Evolutionary conservation across 2,888 invertebrate species (phyloP), one percentile per base, ranked within the genome.

Genomic region (Amorpha juglandis): DNA sequence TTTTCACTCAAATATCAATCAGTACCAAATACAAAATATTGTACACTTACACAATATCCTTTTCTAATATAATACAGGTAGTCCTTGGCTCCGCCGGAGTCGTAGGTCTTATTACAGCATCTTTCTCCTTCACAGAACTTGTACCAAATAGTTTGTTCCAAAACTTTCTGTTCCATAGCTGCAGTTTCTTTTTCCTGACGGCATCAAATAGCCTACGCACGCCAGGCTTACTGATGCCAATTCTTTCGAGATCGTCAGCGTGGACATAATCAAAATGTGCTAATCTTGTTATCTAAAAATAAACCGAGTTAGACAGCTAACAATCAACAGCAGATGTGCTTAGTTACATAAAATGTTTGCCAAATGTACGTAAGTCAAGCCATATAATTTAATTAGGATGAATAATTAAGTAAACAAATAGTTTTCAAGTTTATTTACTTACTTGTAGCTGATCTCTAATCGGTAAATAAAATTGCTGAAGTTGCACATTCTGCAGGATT

Each of bases 231-330:
- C 98, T 98, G 82, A 99, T 95, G 1, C 99, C 99, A 82, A 99
- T 97, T 81, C 97, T 97, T 83, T 98, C 98, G 81, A 99, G 94
- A 90, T 99, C 99, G 75, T 98, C 98, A 0, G 97, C 94, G 80
- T 97, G 97, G n/a, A 99, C 99, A 95, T 97, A 98, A 79, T 99
- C 98, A 87, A 99, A 99, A 91, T 99, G 99, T 64, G 98, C 96
- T 78, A 99, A 89, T 69, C 98, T 95, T 47, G 99, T 98, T 67
- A 99, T 96, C 95, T 97, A 95, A 71, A 88, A 90, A 73, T 70
- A 0, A 50, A 50, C 50, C 27, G n/a, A 42, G 51, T 16, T 64
- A 65, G 65, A 16, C 48, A 62, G 50, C 9, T n/a, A 12, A 58
- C 58, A 55, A 55, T 38, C 42, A 58, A 58, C 19, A 35, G 12